Evolutionary conservation across 2,113 vertebrate species (phyloP), one percentile per base, ranked within the genome.

Genomic region (Equus quagga): DNA sequence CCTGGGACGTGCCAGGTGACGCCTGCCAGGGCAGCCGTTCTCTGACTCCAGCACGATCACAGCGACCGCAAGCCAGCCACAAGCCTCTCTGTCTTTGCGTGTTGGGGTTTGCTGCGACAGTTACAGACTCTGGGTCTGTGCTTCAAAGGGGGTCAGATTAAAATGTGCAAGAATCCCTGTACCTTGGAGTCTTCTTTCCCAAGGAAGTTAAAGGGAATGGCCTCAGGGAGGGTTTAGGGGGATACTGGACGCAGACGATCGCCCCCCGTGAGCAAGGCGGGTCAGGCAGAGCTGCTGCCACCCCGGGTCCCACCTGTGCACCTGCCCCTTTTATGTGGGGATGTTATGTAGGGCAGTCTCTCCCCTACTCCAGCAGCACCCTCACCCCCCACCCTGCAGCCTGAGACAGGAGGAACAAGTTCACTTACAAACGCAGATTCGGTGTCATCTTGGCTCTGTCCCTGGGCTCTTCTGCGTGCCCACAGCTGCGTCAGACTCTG

Each of bases 301-400:
- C 23, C 13, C 4, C 4, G 2, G 18, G 15, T 28, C 33, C 62
- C 89, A 41, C 54, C 70, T 78, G 75, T 17, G 36, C 97, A 97
- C 94, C 95, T 97, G 92, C 46, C 44, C 60, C 80, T 97, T 97
- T 98, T 23, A 96, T 98, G 96, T 97, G 97, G 96, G 69, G 33
- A 64, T 26, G 33, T 18, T 93, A 95, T 94, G 8, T 89, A 94
- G 97, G 93, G 70, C 44, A 14, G 41, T 67, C 89, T 41, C 51
- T 46, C 62, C 51, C 76, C 15, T 18, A 41, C n/a, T 36, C 36
- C 28, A 9, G 14, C 73, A 46, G 28, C 18, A 1, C 19, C 3
- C 28, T 21, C 3, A 15, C 11, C 44, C 10, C 17, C 56, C 6
- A 54, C 46, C 26, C 85, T 56, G 3, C 36, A 65, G n/a, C 62